Conservation (phyloP, 2,797 vertebrate genomes). For the Nannoperca australis region DNA sequence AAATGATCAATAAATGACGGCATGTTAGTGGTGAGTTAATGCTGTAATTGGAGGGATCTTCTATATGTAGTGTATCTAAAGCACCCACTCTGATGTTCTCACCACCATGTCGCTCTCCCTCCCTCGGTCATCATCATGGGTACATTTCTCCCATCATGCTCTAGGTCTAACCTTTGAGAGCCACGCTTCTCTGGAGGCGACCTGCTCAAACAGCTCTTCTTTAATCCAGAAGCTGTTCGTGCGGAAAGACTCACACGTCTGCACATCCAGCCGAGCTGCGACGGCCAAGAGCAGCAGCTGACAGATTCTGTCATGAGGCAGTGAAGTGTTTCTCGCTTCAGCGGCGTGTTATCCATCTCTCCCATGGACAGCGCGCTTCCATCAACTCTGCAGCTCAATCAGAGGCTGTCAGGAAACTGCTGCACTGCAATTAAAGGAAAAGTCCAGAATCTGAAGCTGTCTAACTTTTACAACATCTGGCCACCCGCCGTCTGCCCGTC, state of each 20-base stretch:
- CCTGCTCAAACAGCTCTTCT: conserved; percentile 41
- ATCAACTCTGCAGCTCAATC: background rate
- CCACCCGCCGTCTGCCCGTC: too few relatives aligned
- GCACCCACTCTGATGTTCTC: background rate
- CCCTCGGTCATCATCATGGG: background rate
- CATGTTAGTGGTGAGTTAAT: background rate
- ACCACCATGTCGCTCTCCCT: too few relatives aligned
- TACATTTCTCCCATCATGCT: conserved; percentile 32
- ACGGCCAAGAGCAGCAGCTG: conserved; percentile 20
- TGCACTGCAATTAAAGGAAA: background rate
- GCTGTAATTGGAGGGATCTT: background rate
- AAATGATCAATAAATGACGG: background rate
- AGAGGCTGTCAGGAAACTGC: conserved; percentile 24
- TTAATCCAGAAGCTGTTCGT: conserved; percentile 37
- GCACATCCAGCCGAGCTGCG: background rate
- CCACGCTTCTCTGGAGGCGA: too few relatives aligned
- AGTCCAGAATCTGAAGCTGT: background rate
- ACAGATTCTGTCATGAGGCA: background rate
- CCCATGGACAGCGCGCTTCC: background rate
- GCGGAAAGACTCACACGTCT: conserved; percentile 14
- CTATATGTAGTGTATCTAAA: background rate
- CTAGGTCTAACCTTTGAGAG: conserved; percentile 4
- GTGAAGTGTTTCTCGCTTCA: background rate
- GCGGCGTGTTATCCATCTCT: background rate
- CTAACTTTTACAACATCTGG: background rate